Percentiles rank a stretch among this genome's conserved stretches.
These are phyloP conservation scores for Mallateleia sp. DNA, from an alignment of 2,888 invertebrate genomes.

Conservation along the genomic window DNA sequence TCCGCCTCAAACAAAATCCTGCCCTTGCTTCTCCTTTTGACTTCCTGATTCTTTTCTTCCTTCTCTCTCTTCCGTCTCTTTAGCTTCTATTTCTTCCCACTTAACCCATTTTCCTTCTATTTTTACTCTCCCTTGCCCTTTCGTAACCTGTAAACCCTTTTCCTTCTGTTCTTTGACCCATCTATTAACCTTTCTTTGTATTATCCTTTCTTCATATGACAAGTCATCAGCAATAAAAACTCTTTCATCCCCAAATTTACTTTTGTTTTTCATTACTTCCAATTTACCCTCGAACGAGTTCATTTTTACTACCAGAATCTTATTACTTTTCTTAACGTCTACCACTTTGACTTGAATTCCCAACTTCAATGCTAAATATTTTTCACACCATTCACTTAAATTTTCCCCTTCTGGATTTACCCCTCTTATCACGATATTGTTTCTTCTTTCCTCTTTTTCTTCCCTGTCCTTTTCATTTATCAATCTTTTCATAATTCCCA, in stretches of 20 bases:
- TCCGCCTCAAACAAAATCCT: too few species aligned
- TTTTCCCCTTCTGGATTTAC: neutral
- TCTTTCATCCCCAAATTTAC: neutral
- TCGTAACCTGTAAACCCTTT: neutral
- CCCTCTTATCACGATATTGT: slow-evolving; percentile 19
- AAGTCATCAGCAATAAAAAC: slow-evolving; percentile 5
- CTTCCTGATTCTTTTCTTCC: too few species aligned
- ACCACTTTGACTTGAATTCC: too few species aligned
- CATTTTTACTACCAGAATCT: neutral
- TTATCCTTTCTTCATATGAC: slow-evolving; percentile 9
- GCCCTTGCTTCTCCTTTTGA: too few species aligned
- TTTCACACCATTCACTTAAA: neutral
- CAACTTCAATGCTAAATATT: neutral
- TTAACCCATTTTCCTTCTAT: neutral
- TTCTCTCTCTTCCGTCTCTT: too few species aligned
- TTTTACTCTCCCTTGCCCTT: slow-evolving; percentile 1
- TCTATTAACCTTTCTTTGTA: neutral
- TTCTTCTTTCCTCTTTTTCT: neutral
- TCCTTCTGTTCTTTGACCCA: slow-evolving; percentile 16
- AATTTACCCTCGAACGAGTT: slow-evolving; percentile 4
- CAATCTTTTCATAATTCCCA: neutral
- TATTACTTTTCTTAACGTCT: too few species aligned
- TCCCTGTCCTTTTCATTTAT: neutral
- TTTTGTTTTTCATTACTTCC: slow-evolving; percentile 15
- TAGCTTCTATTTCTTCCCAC: slow-evolving; percentile 15